Conservation (phyloP, 2,888 invertebrate genomes). For the Drosophila neonasuta region DNA sequence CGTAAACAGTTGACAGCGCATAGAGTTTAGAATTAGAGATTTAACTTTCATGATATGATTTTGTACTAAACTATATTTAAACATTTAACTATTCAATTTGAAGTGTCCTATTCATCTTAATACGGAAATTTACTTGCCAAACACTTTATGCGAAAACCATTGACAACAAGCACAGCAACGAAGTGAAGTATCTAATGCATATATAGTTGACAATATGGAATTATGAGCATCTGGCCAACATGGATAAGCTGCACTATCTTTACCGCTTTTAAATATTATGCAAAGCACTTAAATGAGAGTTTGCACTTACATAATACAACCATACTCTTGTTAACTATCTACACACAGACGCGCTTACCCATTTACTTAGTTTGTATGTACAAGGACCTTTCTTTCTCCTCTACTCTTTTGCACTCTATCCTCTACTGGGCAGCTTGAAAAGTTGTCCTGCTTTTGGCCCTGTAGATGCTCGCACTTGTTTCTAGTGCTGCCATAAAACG, state of each 20-base stretch:
- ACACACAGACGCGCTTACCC: conserved; percentile 10
- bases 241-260: conserved; percentile 25
- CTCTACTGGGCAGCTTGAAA: conserved; percentile 22
- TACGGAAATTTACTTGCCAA: not conserved
- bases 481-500: conserved; percentile 56
- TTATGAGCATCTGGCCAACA: conserved; percentile 8
- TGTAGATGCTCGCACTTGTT: conserved; percentile 15
- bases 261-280: conserved; percentile 48
- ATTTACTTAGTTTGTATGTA: conserved; percentile 8
- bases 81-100: no score
- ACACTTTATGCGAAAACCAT: not conserved
- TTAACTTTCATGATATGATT: no score
- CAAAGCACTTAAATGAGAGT: conserved; percentile 62
- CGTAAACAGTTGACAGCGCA: no score
- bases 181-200: not conserved
- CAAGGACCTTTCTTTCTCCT: conserved; percentile 16
- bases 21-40: no score
- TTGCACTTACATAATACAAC: conserved; percentile 12
- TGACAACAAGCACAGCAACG: not conserved
- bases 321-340: conserved; percentile 4
- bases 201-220: conserved; percentile 8
- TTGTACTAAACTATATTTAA: no score
- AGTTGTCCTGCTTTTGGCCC: conserved; percentile 12
- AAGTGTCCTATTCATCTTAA: not conserved
- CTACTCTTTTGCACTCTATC: conserved; percentile 11